phyloP scores from a whole-genome alignment of 2,113 vertebrate species.

The Leptosomus discolor region DNA sequence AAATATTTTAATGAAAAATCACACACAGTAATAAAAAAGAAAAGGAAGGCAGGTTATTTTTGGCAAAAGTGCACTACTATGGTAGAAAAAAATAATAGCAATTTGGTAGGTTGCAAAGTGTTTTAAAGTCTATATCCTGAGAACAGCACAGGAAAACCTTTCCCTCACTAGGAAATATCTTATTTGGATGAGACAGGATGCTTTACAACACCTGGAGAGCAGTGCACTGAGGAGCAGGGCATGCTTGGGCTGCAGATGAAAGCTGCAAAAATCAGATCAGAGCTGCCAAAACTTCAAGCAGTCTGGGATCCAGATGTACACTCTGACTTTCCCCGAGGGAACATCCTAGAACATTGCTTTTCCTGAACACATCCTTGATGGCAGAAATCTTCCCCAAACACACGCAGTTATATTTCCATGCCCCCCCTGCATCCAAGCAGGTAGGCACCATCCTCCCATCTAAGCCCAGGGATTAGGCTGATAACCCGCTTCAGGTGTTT shows the following conservation, averaged over 20 bases:
- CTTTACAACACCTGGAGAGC: not conserved
- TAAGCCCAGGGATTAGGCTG: not conserved
- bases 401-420: not conserved
- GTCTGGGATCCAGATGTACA: not conserved
- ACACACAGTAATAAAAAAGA: not conserved
- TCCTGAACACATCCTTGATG: not conserved
- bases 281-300: not conserved
- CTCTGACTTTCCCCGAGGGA: not conserved
- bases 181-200: not conserved
- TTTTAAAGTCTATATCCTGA: not conserved
- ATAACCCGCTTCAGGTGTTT: not conserved
- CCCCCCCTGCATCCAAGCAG: not conserved
- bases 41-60: not conserved
- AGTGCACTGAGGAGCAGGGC: fast-evolving
- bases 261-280: not conserved
- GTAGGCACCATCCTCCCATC: not conserved
- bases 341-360: not conserved
- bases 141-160: not conserved
- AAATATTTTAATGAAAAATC: not conserved
- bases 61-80: not conserved
- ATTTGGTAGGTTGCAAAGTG: not conserved
- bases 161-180: not conserved
- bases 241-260: not conserved
- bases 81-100: not conserved
- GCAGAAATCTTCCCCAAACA: not conserved